These are phyloP conservation scores for Porites rus DNA, from an alignment of 92 coral and sea anemone species.

Conservation along the genomic window DNA sequence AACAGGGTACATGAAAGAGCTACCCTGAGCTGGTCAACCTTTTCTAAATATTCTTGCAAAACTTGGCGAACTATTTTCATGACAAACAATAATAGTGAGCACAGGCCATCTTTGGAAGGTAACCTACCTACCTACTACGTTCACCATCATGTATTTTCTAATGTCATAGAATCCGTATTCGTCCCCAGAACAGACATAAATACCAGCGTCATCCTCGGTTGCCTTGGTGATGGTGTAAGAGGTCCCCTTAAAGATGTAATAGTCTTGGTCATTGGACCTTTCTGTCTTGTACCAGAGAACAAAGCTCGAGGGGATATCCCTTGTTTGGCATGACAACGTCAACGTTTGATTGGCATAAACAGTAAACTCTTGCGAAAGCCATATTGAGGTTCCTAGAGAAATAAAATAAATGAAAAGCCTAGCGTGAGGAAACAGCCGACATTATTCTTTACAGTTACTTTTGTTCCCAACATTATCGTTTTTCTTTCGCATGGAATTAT, in stretches of 20 bases:
- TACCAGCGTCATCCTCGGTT: slow-evolving; percentile 11
- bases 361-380: slow-evolving; percentile 21
- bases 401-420: background rate
- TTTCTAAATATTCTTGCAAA: no score
- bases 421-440: no score
- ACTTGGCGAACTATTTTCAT: no score
- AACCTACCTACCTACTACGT: slow-evolving; percentile 26
- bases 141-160: slow-evolving; percentile 5
- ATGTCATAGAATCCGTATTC: slow-evolving; percentile 42
- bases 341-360: slow-evolving; percentile 26
- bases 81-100: background rate
- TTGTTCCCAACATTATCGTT: no score
- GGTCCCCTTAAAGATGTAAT: background rate
- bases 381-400: background rate
- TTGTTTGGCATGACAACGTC: slow-evolving; percentile 41
- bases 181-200: slow-evolving; percentile 9
- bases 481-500: no score
- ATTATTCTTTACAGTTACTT: no score
- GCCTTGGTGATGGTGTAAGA: slow-evolving; percentile 18
- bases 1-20: no score
- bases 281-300: slow-evolving; percentile 27
- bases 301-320: slow-evolving; percentile 16
- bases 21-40: no score
- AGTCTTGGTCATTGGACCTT: background rate
- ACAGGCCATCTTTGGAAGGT: no score